Percentiles rank a stretch among this genome's conserved stretches.
These are phyloP conservation scores for Hirudinaria manillensis DNA, from an alignment of 2,888 invertebrate genomes.

Conservation along the genomic window DNA sequence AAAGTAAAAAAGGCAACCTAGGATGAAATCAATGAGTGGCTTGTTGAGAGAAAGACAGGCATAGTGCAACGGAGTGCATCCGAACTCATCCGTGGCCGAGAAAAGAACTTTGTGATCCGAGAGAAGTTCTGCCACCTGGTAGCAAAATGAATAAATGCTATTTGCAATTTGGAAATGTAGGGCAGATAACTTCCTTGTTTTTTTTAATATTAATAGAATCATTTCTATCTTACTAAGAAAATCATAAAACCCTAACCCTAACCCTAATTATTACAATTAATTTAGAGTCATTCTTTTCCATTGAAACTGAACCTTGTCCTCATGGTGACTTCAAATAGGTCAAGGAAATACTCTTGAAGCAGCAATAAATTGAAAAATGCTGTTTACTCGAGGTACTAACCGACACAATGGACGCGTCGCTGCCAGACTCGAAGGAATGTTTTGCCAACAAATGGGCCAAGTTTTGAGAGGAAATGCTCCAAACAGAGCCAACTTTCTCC, in stretches of 20 bases:
- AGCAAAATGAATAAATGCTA: not conserved
- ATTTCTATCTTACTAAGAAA: not conserved
- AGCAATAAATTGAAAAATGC: too few relatives aligned
- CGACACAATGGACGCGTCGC: constrained; percentile 38
- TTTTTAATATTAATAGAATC: not conserved
- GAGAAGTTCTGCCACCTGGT: constrained; percentile 48
- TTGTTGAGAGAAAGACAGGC: constrained; percentile 52
- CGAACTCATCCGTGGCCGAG: constrained; percentile 49
- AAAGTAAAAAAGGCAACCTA: constrained; percentile 43
- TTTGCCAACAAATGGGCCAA: constrained; percentile 13
- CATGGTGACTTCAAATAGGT: too few relatives aligned
- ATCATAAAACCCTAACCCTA: too few relatives aligned
- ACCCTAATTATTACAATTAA: too few relatives aligned
- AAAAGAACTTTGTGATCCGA: constrained; percentile 51
- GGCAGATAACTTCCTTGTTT: not conserved
- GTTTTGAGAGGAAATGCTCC: not conserved
- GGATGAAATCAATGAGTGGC: constrained; percentile 48
- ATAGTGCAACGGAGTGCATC: constrained; percentile 54
- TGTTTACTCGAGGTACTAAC: constrained; percentile 37
- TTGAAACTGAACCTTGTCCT: too few relatives aligned
- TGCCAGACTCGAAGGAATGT: not conserved
- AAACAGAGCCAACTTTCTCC: too few relatives aligned
- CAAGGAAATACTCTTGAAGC: too few relatives aligned
- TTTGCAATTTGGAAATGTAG: not conserved
- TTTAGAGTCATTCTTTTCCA: too few relatives aligned